phyloP scores from a whole-genome alignment of 2,113 vertebrate species.

The Eptesicus fuscus region DNA sequence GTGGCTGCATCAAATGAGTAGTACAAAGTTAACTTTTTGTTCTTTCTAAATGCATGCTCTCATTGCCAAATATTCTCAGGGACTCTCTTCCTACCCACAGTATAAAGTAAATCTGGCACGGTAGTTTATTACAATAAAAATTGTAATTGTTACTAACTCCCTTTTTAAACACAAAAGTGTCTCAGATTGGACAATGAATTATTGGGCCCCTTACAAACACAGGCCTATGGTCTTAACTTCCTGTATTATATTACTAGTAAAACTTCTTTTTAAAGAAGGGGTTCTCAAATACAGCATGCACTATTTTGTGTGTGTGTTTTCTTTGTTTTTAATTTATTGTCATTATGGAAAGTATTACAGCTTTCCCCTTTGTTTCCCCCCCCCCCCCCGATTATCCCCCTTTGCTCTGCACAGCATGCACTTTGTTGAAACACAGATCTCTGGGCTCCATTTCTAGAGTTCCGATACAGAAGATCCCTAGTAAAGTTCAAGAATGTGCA shows the following conservation, averaged over 20 bases:
- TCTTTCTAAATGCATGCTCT: background rate
- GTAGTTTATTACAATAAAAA: background rate
- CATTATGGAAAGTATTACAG: no score
- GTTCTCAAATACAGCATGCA: background rate
- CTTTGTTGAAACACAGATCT: background rate
- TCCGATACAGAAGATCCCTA: background rate
- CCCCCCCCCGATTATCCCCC: no score
- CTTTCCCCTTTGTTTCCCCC: no score
- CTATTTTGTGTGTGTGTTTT: background rate
- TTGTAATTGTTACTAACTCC: background rate
- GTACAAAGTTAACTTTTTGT: background rate
- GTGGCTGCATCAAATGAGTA: background rate
- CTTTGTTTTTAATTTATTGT: no score
- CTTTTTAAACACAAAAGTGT: background rate
- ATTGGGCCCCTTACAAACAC: background rate
- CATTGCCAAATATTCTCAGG: background rate
- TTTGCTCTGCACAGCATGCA: no score
- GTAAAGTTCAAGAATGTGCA: background rate
- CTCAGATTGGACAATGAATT: background rate
- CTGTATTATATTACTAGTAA: background rate
- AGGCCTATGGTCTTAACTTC: background rate
- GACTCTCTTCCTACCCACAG: background rate
- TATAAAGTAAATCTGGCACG: background rate
- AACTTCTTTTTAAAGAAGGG: background rate
- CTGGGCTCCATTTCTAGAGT: background rate